Evolutionary conservation across 2,888 invertebrate species (phyloP).

Genomic region (Diadegma fenestrale): DNA sequence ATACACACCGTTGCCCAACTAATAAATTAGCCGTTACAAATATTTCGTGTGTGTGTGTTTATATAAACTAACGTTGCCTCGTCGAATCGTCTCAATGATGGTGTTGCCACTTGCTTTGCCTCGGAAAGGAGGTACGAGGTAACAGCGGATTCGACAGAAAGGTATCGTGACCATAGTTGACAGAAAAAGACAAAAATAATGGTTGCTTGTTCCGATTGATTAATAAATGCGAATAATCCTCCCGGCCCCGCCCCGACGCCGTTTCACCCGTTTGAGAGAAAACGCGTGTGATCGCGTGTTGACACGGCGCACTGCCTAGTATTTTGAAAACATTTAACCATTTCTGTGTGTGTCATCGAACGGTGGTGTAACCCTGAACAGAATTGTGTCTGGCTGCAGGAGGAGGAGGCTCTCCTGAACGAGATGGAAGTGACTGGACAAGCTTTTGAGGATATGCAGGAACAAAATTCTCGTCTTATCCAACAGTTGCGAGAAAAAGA

Average conservation of each 20-base stretch:
- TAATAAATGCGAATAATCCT: background rate
- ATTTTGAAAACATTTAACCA: slow-evolving; percentile 44
- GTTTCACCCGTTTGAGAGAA: slow-evolving; percentile 7
- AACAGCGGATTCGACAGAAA: slow-evolving; percentile 69
- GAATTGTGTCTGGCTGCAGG: slow-evolving; percentile 86
- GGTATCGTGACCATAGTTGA: slow-evolving; percentile 68
- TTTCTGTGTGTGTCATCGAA: slow-evolving; percentile 75
- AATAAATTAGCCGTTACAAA: slow-evolving; percentile 63
- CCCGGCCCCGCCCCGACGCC: background rate
- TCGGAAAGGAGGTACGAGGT: slow-evolving; percentile 68
- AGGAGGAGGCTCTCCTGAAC: slow-evolving; percentile 97
- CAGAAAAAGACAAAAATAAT: slow-evolving; percentile 34
- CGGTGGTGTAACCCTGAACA: slow-evolving; percentile 83
- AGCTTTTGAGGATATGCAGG: slow-evolving; percentile 99
- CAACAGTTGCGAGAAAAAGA: slow-evolving; percentile 98
- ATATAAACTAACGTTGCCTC: slow-evolving; percentile 68
- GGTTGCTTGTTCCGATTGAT: slow-evolving; percentile 9
- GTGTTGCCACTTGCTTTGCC: slow-evolving; percentile 65
- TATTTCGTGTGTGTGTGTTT: slow-evolving; percentile 63
- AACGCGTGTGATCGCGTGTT: slow-evolving; percentile 54
- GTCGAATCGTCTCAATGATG: slow-evolving; percentile 67
- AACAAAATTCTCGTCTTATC: slow-evolving; percentile 97
- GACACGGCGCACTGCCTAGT: slow-evolving; percentile 53
- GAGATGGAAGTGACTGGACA: slow-evolving; percentile 99
- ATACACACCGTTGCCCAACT: slow-evolving; percentile 75